Percentiles rank a stretch among this genome's conserved stretches.
phyloP scores from a whole-genome alignment of 2,113 vertebrate species.

The Antechinus stuartii region DNA sequence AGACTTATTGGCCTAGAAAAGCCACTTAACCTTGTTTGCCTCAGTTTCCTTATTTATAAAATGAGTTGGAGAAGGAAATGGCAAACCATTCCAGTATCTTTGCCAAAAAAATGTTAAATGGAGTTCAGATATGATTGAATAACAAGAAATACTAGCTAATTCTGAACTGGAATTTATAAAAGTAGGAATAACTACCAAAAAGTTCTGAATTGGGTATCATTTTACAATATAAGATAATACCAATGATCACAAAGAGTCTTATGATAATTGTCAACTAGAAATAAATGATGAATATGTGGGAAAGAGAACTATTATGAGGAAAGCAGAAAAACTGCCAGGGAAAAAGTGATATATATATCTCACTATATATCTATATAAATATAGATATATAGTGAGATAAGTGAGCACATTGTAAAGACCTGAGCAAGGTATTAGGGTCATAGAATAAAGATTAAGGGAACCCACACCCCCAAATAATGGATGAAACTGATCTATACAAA shows the following conservation, averaged over 20 bases:
- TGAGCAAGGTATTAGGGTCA: background rate
- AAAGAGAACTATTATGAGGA: slow-evolving; percentile 22
- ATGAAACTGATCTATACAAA: background rate
- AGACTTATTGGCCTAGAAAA: background rate
- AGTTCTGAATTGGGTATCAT: slow-evolving; percentile 5
- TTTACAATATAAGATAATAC: background rate
- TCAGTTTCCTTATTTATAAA: background rate
- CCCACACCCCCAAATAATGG: background rate
- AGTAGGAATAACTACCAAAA: slow-evolving; percentile 2
- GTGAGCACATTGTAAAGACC: background rate
- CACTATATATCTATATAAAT: no score
- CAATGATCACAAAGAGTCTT: slow-evolving; percentile 11
- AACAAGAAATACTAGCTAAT: background rate
- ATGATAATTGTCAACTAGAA: slow-evolving; percentile 20
- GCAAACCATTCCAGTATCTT: background rate
- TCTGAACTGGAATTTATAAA: slow-evolving; percentile 1
- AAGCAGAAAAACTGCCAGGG: background rate
- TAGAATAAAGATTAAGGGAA: background rate
- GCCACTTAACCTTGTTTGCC: background rate
- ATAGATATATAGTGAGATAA: no score
- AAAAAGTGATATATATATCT: background rate
- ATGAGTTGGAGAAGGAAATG: background rate
- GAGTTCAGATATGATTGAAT: background rate
- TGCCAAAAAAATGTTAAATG: background rate
- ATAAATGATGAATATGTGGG: background rate